Evolutionary conservation across 2,113 vertebrate genomes (phyloP).

Genomic region (Ranitomeya variabilis): DNA sequence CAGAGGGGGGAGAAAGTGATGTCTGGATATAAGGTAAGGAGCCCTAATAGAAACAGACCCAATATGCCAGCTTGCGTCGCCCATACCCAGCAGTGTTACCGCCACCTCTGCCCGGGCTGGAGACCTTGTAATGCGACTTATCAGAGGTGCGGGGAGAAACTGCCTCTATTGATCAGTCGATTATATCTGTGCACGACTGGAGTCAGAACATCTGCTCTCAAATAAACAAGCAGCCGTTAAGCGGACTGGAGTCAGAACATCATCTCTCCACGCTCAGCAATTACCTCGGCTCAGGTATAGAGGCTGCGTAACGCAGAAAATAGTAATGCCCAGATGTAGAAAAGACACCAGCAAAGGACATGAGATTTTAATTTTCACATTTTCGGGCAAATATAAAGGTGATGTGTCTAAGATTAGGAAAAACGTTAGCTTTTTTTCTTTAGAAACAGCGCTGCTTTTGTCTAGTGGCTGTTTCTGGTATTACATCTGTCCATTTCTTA

Average conservation of each 20-base stretch:
- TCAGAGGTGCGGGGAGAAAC: constrained; percentile 28
- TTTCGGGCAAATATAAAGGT: not conserved
- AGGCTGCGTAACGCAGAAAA: constrained; percentile 1
- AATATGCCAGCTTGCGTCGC: not conserved
- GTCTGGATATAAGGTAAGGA: no score
- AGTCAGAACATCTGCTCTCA: constrained; percentile 41
- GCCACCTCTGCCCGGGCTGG: not conserved
- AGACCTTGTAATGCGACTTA: constrained; percentile 33
- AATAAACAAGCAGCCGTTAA: constrained; percentile 7
- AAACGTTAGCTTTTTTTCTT: not conserved
- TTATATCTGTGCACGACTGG: constrained; percentile 5
- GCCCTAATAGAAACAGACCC: no score
- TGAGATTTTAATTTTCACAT: no score
- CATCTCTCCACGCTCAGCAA: constrained; percentile 24
- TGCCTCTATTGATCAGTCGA: constrained; percentile 25
- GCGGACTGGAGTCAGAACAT: not conserved
- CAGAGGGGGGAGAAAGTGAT: no score
- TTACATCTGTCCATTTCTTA: not conserved
- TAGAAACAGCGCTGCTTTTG: not conserved
- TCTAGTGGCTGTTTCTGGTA: not conserved
- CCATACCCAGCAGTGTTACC: not conserved
- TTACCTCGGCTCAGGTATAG: constrained; percentile 22
- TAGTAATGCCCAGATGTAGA: not conserved
- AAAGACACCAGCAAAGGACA: not conserved
- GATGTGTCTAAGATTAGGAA: not conserved